A percentile compares a stretch with the other conserved stretches of the same genome.
Evolutionary conservation across 2,113 vertebrate genomes (phyloP).

Genomic region (Ginglymostoma cirratum): DNA sequence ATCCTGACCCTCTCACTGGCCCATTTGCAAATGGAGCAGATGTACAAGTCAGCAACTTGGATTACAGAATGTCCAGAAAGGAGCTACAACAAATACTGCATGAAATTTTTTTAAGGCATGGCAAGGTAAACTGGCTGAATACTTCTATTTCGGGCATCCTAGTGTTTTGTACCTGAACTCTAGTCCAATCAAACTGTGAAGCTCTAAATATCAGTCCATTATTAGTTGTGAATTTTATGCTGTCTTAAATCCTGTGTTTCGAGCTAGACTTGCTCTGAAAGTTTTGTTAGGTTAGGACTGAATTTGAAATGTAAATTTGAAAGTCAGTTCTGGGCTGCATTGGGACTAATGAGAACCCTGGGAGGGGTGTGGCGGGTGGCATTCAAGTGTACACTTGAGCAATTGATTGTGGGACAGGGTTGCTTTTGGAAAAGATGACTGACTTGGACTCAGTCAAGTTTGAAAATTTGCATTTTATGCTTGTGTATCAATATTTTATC

Average conservation of each 20-base stretch:
- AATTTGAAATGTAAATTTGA: neutral
- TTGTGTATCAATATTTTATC: neutral
- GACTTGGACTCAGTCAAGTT: neutral
- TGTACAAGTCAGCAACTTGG: slow-evolving; percentile 83
- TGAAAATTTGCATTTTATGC: neutral
- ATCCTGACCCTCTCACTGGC: slow-evolving; percentile 54
- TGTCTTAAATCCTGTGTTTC: neutral
- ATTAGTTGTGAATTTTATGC: neutral
- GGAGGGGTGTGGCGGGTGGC: too few species aligned
- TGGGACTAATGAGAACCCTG: neutral
- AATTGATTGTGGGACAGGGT: neutral
- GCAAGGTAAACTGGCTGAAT: slow-evolving; percentile 62
- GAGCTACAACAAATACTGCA: slow-evolving; percentile 80
- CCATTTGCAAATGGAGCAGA: slow-evolving; percentile 83
- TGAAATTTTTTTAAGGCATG: slow-evolving; percentile 76
- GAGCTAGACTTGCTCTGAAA: neutral
- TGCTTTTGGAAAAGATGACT: neutral
- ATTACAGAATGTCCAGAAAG: slow-evolving; percentile 89
- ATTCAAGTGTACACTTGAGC: neutral
- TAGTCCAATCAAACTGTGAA: too few species aligned
- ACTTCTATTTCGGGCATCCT: neutral
- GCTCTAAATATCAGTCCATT: neutral
- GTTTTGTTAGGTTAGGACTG: neutral
- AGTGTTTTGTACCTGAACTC: neutral
- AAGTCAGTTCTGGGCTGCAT: neutral